A percentile compares a stretch with the other conserved stretches of the same genome.
Conservation (phyloP, 2,797 vertebrate species). For the Todus mexicanus region DNA sequence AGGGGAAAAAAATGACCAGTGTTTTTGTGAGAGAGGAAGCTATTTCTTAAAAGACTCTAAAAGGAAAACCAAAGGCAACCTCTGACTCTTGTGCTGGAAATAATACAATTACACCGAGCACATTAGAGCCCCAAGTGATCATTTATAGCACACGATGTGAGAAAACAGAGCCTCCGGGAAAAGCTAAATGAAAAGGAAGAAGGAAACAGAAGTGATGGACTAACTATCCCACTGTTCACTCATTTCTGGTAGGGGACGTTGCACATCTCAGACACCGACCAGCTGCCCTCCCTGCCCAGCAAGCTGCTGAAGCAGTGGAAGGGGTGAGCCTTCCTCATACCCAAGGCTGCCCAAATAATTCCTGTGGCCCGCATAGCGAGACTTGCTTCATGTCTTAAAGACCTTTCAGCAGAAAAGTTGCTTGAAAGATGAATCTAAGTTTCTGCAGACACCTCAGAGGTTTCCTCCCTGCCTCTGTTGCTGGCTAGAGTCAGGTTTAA, state of each 20-base stretch:
- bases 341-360: neutral
- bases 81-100: conserved; percentile 20
- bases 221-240: neutral
- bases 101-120: neutral
- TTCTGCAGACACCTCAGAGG: neutral
- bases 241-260: neutral
- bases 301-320: neutral
- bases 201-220: neutral
- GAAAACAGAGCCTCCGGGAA: neutral
- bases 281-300: neutral
- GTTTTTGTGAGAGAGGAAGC: neutral
- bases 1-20: neutral
- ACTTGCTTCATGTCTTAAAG: neutral
- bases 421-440: neutral
- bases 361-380: neutral
- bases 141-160: neutral
- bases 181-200: conserved; percentile 8
- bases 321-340: neutral
- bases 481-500: neutral
- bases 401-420: neutral
- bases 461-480: neutral
- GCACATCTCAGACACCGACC: neutral
- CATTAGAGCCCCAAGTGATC: neutral
- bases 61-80: conserved; percentile 19
- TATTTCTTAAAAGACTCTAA: neutral